Evolutionary conservation across 2,113 vertebrate genomes (phyloP).

Genomic region (Oryzias celebensis): DNA sequence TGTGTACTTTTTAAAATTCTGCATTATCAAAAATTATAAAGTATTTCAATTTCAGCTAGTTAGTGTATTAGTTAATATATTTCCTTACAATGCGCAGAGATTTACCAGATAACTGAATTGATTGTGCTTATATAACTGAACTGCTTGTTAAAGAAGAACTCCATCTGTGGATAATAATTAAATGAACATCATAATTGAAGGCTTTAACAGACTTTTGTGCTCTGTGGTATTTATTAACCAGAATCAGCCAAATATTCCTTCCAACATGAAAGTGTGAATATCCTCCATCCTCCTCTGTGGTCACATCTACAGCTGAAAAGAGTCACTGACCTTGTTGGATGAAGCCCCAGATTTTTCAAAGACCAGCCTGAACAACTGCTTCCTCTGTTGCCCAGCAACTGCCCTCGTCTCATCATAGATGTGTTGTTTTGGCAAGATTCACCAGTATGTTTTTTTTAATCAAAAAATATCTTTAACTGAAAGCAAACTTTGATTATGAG

Average conservation of each 20-base stretch:
- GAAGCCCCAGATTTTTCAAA: conserved; percentile 40
- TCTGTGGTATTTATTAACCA: conserved; percentile 22
- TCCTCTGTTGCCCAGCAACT: conserved; percentile 59
- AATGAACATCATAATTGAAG: neutral
- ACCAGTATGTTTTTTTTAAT: neutral
- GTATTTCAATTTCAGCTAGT: too few species aligned
- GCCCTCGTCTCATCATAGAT: conserved; percentile 29
- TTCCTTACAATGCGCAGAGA: too few species aligned
- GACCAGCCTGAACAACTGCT: conserved; percentile 25
- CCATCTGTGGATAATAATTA: neutral
- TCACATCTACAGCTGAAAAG: conserved; percentile 43
- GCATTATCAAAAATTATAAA: too few species aligned
- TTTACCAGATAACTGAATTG: neutral
- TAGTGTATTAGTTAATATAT: too few species aligned
- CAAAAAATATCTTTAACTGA: neutral
- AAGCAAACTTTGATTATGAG: neutral
- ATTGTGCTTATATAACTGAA: neutral
- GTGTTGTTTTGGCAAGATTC: conserved; percentile 7
- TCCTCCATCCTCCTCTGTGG: conserved; percentile 26
- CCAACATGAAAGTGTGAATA: conserved; percentile 12
- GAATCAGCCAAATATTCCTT: conserved; percentile 11
- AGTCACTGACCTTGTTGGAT: conserved; percentile 45
- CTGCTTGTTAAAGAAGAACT: conserved; percentile 1
- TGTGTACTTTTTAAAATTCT: too few species aligned
- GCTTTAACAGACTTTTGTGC: conserved; percentile 12